These are phyloP conservation scores for Drosophila cyrtoloma DNA, from an alignment of 2,888 invertebrate genomes.

Conservation along the genomic window DNA sequence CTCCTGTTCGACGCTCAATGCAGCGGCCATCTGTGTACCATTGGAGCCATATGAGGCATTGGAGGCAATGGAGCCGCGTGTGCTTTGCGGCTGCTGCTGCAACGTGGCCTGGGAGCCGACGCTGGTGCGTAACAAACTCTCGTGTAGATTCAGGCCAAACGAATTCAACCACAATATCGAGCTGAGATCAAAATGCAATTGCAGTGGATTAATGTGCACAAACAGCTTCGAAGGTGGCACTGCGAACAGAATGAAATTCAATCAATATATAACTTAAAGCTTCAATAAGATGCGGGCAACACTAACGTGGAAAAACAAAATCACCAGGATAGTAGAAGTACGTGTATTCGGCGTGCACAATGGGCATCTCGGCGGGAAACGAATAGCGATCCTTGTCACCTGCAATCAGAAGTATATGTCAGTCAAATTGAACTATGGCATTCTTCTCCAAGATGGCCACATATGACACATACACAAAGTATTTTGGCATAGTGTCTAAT, in stretches of 20 bases:
- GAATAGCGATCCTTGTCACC: conserved; percentile 92
- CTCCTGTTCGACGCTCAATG: conserved; percentile 67
- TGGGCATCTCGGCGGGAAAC: conserved; percentile 95
- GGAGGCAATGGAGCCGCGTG: conserved; percentile 63
- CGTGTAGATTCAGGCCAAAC: conserved; percentile 94
- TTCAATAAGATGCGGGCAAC: fast-evolving
- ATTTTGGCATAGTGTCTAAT: conserved; percentile 11
- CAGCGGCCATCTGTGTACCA: conserved; percentile 72
- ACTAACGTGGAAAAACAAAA: conserved; percentile 93
- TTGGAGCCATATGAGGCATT: conserved; percentile 65
- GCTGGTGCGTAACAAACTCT: conserved; percentile 88
- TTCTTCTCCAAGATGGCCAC: background rate
- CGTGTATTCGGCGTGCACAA: conserved; percentile 97
- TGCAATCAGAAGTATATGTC: conserved; percentile 69
- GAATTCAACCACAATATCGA: conserved; percentile 98
- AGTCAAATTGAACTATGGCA: background rate
- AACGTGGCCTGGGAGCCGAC: conserved; percentile 76
- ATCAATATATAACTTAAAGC: background rate
- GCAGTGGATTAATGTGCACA: conserved; percentile 95
- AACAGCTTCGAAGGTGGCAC: conserved; percentile 97
- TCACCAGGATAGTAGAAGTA: conserved; percentile 98
- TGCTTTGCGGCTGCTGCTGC: conserved; percentile 43
- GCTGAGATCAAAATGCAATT: conserved; percentile 93
- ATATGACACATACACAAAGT: conserved; percentile 11
- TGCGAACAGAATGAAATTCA: conserved; percentile 85